These are phyloP conservation scores for Tragelaphus scriptus DNA, from an alignment of 2,113 vertebrate genomes.

Conservation along the genomic window DNA sequence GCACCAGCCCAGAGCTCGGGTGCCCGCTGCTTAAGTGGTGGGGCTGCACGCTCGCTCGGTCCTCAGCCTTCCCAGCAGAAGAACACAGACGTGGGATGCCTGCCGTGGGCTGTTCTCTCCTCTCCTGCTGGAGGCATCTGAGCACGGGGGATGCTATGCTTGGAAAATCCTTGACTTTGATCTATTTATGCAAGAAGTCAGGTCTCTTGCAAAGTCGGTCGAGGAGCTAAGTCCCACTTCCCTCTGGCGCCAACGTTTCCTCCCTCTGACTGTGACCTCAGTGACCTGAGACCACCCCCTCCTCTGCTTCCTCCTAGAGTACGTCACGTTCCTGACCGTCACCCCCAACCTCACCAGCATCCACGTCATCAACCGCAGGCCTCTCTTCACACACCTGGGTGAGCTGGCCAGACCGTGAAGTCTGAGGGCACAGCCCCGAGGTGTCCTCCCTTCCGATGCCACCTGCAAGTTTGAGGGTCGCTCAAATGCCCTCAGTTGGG, in stretches of 20 bases:
- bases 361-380: constrained; percentile 84
- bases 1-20: not conserved
- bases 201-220: too few species aligned
- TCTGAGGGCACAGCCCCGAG: fast-evolving
- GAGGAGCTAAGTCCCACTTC: not conserved
- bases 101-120: not conserved
- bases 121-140: fast-evolving
- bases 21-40: fast-evolving
- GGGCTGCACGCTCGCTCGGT: fast-evolving
- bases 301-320: constrained; percentile 81
- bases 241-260: fast-evolving
- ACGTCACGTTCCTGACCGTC: constrained; percentile 88
- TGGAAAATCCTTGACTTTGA: fast-evolving
- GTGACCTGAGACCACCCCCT: not conserved
- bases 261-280: not conserved
- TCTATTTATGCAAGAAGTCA: not conserved
- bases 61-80: not conserved
- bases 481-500: fast-evolving
- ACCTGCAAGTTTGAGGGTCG: not conserved
- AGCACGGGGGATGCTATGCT: fast-evolving
- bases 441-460: not conserved
- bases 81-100: fast-evolving
- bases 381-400: constrained; percentile 96
- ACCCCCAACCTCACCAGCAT: constrained; percentile 84
- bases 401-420: not conserved